Evolutionary conservation across 2,888 invertebrate species (phyloP).

Genomic region (Bruchidius siliquastri): DNA sequence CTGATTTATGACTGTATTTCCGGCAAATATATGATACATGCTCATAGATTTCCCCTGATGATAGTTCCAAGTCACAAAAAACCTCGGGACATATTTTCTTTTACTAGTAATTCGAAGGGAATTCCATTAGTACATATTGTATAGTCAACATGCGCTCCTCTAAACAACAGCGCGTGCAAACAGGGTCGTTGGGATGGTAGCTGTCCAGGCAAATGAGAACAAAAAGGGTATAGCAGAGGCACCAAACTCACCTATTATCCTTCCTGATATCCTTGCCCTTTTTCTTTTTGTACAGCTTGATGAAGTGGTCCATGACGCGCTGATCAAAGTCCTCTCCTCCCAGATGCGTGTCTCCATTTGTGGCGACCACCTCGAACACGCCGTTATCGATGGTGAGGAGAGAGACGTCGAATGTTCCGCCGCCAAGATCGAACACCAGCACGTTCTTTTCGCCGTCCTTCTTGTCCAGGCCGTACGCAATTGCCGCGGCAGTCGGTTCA

Average conservation of each 20-base stretch:
- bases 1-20: no score
- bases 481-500: constrained; percentile 95
- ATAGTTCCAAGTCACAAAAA: no score
- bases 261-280: constrained; percentile 95
- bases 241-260: constrained; percentile 48
- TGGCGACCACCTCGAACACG: constrained; percentile 88
- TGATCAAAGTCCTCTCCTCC: constrained; percentile 99
- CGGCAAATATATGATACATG: no score
- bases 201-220: no score
- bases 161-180: no score
- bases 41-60: no score
- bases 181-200: no score
- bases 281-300: constrained; percentile 96
- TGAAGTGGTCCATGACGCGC: constrained; percentile 96
- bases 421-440: constrained; percentile 97
- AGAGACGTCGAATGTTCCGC: constrained; percentile 99
- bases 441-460: constrained; percentile 98
- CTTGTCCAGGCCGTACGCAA: constrained; percentile 95
- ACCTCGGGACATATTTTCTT: no score
- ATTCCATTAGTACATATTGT: no score
- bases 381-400: constrained; percentile 97
- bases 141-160: no score
- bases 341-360: constrained; percentile 94
- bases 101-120: no score
- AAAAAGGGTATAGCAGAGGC: no score